phyloP scores from a whole-genome alignment of 2,888 invertebrate species.

The Nomada fucata region DNA sequence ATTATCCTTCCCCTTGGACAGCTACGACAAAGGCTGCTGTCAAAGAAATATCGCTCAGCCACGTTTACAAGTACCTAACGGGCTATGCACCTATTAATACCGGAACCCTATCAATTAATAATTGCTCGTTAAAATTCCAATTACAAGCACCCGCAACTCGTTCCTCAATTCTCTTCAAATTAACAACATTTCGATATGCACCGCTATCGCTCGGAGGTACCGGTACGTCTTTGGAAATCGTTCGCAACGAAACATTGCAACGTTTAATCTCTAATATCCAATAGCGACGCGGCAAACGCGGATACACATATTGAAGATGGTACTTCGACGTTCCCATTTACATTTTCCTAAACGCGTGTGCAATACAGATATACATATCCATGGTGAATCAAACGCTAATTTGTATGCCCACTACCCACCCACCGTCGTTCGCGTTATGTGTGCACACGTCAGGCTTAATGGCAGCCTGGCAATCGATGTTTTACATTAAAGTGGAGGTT shows the following conservation, averaged over 20 bases:
- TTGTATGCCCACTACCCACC: not conserved
- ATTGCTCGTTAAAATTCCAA: not conserved
- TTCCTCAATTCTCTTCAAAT: too few species aligned
- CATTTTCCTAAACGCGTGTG: not conserved
- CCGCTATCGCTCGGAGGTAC: too few species aligned
- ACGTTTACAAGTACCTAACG: not conserved
- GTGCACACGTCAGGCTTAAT: not conserved
- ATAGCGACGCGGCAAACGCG: not conserved
- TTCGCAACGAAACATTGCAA: too few species aligned
- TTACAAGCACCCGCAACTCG: too few species aligned
- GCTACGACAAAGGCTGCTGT: slow-evolving; percentile 8
- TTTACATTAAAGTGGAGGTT: slow-evolving; percentile 56
- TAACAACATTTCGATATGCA: too few species aligned
- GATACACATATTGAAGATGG: not conserved
- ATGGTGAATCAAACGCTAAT: too few species aligned
- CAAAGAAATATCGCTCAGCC: slow-evolving; percentile 2
- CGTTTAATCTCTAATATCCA: too few species aligned
- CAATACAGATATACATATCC: not conserved
- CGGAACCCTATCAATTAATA: not conserved
- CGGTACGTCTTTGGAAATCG: too few species aligned
- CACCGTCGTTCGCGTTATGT: not conserved
- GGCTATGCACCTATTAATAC: not conserved
- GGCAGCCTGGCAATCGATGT: not conserved
- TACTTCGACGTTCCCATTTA: not conserved
- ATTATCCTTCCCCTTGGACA: slow-evolving; percentile 31